phyloP scores from a whole-genome alignment of 2,113 vertebrate species.

The Pycnonotus jocosus region DNA sequence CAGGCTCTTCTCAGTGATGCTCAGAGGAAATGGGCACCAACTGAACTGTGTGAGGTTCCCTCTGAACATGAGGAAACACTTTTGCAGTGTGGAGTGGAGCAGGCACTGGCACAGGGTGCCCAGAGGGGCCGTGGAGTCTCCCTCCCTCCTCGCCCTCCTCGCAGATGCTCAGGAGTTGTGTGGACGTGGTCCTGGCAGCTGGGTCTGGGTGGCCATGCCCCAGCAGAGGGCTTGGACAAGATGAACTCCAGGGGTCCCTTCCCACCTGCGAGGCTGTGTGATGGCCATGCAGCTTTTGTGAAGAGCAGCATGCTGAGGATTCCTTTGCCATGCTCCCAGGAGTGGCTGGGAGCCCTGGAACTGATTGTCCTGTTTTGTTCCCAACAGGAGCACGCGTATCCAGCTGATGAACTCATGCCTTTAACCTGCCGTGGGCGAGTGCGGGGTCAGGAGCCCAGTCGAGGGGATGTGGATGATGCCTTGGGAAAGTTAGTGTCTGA shows the following conservation, averaged over 20 bases:
- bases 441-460: slow-evolving; percentile 93
- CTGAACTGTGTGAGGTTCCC: rapidly evolving
- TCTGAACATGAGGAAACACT: not conserved
- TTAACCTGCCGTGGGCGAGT: slow-evolving; percentile 94
- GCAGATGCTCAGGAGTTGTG: not conserved
- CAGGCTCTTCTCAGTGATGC: not conserved
- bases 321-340: not conserved
- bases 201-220: not conserved
- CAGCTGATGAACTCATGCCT: slow-evolving; percentile 98
- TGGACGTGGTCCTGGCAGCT: rapidly evolving
- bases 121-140: not conserved
- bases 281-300: not conserved
- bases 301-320: not conserved
- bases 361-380: not conserved
- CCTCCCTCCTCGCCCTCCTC: not conserved
- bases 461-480: slow-evolving; percentile 94
- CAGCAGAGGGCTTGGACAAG: not conserved
- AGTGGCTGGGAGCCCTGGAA: not conserved
- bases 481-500: slow-evolving; percentile 89
- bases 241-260: not conserved
- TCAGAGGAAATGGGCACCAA: not conserved
- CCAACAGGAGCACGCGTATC: slow-evolving; percentile 92
- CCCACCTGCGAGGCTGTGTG: not conserved
- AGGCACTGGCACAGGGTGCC: not conserved
- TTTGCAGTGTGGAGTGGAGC: not conserved